Evolutionary conservation across 2,113 vertebrate genomes (phyloP).

Genomic region (Gobio gobio): DNA sequence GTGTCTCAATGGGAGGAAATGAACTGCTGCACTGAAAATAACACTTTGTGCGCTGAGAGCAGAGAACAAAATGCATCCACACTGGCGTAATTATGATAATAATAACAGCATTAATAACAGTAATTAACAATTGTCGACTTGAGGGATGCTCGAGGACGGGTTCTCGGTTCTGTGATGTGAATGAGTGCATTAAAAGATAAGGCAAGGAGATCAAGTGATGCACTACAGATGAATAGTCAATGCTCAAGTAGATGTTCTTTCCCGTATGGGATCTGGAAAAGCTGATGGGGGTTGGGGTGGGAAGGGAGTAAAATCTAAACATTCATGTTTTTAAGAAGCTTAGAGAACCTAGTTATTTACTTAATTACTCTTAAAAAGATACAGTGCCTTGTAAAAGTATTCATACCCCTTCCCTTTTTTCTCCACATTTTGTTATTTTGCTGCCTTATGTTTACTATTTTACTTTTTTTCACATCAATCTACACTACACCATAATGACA

Average conservation of each 20-base stretch:
- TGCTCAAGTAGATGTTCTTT: background rate
- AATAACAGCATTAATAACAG: conserved; percentile 36
- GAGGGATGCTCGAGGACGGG: conserved; percentile 5
- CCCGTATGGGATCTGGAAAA: background rate
- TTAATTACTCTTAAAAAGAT: no score
- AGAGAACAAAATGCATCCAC: conserved; percentile 58
- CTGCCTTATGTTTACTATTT: no score
- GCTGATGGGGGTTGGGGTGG: no score
- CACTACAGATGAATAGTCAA: background rate
- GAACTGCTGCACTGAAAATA: conserved; percentile 43
- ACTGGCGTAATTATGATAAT: conserved; percentile 62
- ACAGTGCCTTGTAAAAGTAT: no score
- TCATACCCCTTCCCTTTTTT: no score
- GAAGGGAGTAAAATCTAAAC: background rate
- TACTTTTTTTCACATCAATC: no score
- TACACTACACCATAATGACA: no score
- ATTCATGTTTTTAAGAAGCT: background rate
- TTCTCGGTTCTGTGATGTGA: conserved; percentile 12
- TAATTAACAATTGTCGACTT: conserved; percentile 30
- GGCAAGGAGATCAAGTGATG: background rate
- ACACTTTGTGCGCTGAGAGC: conserved; percentile 14
- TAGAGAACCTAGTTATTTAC: background rate
- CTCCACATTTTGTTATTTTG: no score
- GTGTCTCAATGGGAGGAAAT: conserved; percentile 40
- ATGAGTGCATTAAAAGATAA: background rate